Base-by-base conservation (phyloP, 2,113 vertebrate genomes). In the Circaetus gallicus region DNA sequence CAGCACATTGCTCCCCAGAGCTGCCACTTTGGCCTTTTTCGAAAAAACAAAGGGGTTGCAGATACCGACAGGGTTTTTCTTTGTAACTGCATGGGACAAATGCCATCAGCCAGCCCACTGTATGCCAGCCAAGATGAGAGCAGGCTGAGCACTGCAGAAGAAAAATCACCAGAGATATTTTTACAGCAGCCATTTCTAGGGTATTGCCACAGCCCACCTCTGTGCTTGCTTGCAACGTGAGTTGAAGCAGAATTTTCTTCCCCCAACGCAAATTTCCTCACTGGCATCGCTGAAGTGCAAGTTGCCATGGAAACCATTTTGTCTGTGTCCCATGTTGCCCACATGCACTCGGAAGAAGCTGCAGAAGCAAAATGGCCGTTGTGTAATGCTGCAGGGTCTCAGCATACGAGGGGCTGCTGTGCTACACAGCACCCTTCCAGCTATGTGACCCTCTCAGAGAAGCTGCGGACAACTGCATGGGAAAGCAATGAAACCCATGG, bases 251-350 rank as follows among this genome's bases (percentile, higher is more conserved):
- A 95, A 93, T 74, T 50, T 81, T 80, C 36, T 29, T 62, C 70
- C 88, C 82, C 80, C 94, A 89, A 67, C 47, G 62, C 95, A 96
- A 94, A 97, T 96, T 92, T 92, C 83, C 90, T 94, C 92, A 42
- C 90, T 95, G 96, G 95, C 96, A 97, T 97, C 84, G 81, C 94
- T 89, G 82, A 96, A 96, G 96, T 94, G 90, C 21, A 47, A 62
- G 97, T 98, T 97, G 95, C 96, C 86, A 97, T 97, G 96, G 97
- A 89, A 97, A 98, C 97, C 53, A 79, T 94, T 95, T 96, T 59
- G 96, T 28, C 97, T 88, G 96, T 90, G 92, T 95, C 97, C 97
- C 97, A 96, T 40, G 80, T 97, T 95, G 96, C 96, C 96, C 92
- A 95, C 94, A 94, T 36, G 83, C 78, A 28, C 86, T 88, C 6